Evolutionary conservation across 2,797 vertebrate genomes (phyloP).

Genomic region (Takifugu ocellatus): DNA sequence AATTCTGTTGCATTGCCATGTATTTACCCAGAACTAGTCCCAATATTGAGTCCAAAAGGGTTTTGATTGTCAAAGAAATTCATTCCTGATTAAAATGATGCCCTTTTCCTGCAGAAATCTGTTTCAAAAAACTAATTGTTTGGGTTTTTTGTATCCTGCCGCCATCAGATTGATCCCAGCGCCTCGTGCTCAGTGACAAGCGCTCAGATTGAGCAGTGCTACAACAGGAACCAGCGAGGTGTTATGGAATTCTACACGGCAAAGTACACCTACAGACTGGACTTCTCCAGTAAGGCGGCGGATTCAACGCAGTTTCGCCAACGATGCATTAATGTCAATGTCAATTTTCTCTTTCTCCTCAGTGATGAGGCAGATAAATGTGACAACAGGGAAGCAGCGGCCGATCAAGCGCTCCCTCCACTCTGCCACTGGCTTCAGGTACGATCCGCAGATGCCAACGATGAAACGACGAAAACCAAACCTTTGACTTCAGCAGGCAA

Average conservation of each 20-base stretch:
- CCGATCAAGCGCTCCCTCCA: constrained; percentile 92
- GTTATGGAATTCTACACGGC: constrained; percentile 89
- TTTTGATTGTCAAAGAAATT: not conserved
- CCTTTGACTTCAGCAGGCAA: not conserved
- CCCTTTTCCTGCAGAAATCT: no score
- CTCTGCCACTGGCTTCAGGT: constrained; percentile 93
- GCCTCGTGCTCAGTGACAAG: constrained; percentile 89
- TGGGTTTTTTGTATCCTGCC: not conserved
- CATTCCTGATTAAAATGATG: not conserved
- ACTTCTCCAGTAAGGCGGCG: constrained; percentile 83
- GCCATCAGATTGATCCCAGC: constrained; percentile 82
- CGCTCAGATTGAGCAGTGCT: constrained; percentile 92
- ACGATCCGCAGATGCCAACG: constrained; percentile 19
- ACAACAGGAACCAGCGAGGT: constrained; percentile 84
- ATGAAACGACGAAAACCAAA: not conserved
- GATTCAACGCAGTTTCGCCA: not conserved
- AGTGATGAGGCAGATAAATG: constrained; percentile 95
- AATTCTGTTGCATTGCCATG: no score
- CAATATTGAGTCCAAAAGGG: no score
- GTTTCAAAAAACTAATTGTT: not conserved
- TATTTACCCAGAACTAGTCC: no score
- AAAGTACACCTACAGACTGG: constrained; percentile 93
- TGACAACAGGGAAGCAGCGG: constrained; percentile 89
- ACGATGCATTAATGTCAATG: no score
- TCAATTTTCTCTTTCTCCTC: constrained; percentile 20